Percentiles rank a stretch among this genome's conserved stretches.
Conservation (phyloP, 1,140 invertebrate genomes). For the Drosophila bocki region DNA sequence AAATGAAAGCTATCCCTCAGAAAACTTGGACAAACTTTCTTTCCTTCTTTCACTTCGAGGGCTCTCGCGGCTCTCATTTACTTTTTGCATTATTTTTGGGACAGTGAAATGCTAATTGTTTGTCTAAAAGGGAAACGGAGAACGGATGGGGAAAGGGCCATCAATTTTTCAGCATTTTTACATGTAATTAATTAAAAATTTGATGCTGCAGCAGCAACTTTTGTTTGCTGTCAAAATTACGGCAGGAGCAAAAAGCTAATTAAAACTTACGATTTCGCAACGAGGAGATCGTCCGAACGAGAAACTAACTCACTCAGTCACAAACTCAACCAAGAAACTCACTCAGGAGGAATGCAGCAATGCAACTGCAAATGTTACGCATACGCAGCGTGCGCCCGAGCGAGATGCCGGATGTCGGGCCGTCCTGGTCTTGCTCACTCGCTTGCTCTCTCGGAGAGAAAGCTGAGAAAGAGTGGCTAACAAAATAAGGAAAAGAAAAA, state of each 20-base stretch:
- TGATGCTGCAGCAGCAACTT: slow-evolving; percentile 69
- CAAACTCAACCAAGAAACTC: slow-evolving; percentile 11
- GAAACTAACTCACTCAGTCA: background rate
- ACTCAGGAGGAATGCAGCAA: slow-evolving; percentile 44
- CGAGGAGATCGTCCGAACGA: slow-evolving; percentile 24
- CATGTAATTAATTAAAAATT: slow-evolving; percentile 81
- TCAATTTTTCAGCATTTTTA: slow-evolving; percentile 57
- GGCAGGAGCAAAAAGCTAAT: slow-evolving; percentile 67
- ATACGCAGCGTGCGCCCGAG: slow-evolving; percentile 67
- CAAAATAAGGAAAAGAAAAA: slow-evolving; percentile 53
- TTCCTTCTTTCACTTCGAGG: slow-evolving; percentile 9
- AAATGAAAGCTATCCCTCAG: slow-evolving; percentile 53
- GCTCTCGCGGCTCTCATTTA: slow-evolving; percentile 3
- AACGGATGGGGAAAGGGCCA: slow-evolving; percentile 4
- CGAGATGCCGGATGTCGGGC: slow-evolving; percentile 29
- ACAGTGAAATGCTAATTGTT: slow-evolving; percentile 72
- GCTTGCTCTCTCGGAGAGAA: slow-evolving; percentile 12
- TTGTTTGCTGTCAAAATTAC: slow-evolving; percentile 62
- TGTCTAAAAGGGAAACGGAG: slow-evolving; percentile 45
- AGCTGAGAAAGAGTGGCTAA: slow-evolving; percentile 5
- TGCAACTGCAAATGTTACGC: slow-evolving; percentile 74
- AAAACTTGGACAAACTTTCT: slow-evolving; percentile 63
- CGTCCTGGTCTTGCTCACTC: slow-evolving; percentile 3
- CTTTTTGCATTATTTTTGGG: slow-evolving; percentile 44
- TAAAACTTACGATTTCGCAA: slow-evolving; percentile 75